Percentiles rank a stretch among this genome's conserved stretches.
Conservation (phyloP, 2,113 vertebrate species). For the Ornithorhynchus anatinus region DNA sequence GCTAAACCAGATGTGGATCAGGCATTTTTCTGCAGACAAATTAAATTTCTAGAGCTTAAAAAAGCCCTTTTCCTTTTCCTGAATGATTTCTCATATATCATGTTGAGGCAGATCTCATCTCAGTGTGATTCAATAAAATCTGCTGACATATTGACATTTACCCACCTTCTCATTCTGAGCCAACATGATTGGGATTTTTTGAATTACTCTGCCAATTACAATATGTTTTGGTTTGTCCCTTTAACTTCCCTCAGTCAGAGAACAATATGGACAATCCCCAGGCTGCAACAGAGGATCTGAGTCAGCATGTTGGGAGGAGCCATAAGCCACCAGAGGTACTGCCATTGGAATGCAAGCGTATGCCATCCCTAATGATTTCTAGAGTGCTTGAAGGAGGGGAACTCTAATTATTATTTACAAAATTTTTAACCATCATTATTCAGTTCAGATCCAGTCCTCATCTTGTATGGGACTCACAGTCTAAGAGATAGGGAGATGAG, state of each 20-base stretch:
- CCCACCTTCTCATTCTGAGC: background rate
- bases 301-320: background rate
- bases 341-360: background rate
- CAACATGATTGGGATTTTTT: background rate
- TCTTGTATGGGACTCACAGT: too few species aligned
- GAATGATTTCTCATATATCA: background rate
- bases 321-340: background rate
- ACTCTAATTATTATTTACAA: too few species aligned
- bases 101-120: background rate
- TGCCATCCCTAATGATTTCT: background rate
- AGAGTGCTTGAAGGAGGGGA: too few species aligned
- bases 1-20: slow-evolving; percentile 51
- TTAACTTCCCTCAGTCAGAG: background rate
- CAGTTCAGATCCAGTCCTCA: too few species aligned
- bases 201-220: background rate
- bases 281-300: background rate
- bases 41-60: slow-evolving; percentile 21
- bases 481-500: too few species aligned
- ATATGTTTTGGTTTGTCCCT: background rate
- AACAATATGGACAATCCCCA: background rate
- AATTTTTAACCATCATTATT: too few species aligned
- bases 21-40: slow-evolving; percentile 8
- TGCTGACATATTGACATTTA: background rate
- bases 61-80: background rate
- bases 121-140: background rate